Percentiles rank a stretch among this genome's conserved stretches.
Evolutionary conservation across 1,140 invertebrate genomes (phyloP).

Genomic region (Orussus abietinus): DNA sequence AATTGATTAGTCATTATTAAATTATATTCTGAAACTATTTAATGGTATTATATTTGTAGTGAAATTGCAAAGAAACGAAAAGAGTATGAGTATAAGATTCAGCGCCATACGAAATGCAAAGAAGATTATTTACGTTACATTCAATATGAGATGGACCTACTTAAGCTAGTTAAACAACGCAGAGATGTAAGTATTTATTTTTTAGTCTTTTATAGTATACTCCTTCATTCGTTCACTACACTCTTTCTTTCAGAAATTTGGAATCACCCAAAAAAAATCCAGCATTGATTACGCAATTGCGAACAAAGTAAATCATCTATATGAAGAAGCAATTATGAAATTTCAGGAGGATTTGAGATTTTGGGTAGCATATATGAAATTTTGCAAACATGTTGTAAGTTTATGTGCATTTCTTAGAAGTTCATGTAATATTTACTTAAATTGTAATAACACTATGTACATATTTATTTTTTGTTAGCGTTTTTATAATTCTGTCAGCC

Average conservation of each 20-base stretch:
- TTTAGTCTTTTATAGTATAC: background rate
- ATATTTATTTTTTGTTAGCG: slow-evolving; percentile 31
- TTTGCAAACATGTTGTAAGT: slow-evolving; percentile 63
- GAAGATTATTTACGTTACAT: slow-evolving; percentile 72
- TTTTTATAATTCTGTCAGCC: slow-evolving; percentile 46
- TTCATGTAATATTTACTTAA: slow-evolving; percentile 3
- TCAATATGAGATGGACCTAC: slow-evolving; percentile 66
- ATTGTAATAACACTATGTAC: slow-evolving; percentile 11
- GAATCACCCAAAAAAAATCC: slow-evolving; percentile 59
- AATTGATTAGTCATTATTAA: too few relatives aligned
- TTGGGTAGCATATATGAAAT: slow-evolving; percentile 70
- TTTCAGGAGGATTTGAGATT: slow-evolving; percentile 67
- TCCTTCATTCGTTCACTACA: too few relatives aligned
- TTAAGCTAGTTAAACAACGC: slow-evolving; percentile 61
- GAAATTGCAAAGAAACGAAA: slow-evolving; percentile 66
- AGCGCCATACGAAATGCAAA: slow-evolving; percentile 63
- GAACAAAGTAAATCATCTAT: slow-evolving; percentile 64
- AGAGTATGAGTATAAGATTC: slow-evolving; percentile 69
- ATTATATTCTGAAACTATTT: too few relatives aligned
- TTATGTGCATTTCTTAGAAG: background rate
- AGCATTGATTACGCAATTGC: slow-evolving; percentile 65
- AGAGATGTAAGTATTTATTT: slow-evolving; percentile 44
- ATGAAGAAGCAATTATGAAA: slow-evolving; percentile 58
- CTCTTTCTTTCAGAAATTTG: slow-evolving; percentile 49
- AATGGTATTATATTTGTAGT: slow-evolving; percentile 48